Evolutionary conservation across 2,888 invertebrate species (phyloP), one percentile per base, ranked within the genome.

Genomic region (Drosophila conformis): DNA sequence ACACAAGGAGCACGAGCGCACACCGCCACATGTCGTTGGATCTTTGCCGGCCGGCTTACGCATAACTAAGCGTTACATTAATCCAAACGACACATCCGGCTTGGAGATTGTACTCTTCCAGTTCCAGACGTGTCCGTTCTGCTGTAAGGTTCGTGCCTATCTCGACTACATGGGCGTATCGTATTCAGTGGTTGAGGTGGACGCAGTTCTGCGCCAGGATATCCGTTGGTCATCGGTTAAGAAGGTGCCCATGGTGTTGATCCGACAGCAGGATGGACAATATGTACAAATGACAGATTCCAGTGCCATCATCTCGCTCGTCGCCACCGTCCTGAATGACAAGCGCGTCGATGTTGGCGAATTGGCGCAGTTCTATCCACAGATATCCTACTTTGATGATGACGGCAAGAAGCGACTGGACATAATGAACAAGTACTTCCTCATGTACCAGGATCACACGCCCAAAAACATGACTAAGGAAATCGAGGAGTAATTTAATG

Each of bases 91-190:
- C 90, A 93, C 91, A 1, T 94, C 94, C 52, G 96, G 96, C 33
- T 93, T 98, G 67, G 96, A 98, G 82, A 93, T 99, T 53, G 96
- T 97, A 0, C 94, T 99, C 25, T 99, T 97, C 91, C 99, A 99
- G 94, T 99, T 98, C 92, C 97, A 98, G 89, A 98, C 98, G 0
- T 99, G 99, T 91, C 99, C 99, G 1, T 99, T 99, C 93, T 99
- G 99, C 93, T 99, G 98, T 91, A 99, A 99, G 94, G 93, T 93
- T 2, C 94, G 99, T 69, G 96, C 98, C 0, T 97, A 96, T 92
- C 94, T 99, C 15, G 99, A 99, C 93, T 98, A 96, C 85, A 95
- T 96, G 92, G 99, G 99, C 1, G 95, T 99, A 66, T 97, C 97
- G 0, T 99, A 99, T 92, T 97, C 99, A 84, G 95, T 99, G 10